These are phyloP conservation scores for Pachymerium ferrugineum DNA, from an alignment of 2,888 invertebrate genomes.

Conservation along the genomic window DNA sequence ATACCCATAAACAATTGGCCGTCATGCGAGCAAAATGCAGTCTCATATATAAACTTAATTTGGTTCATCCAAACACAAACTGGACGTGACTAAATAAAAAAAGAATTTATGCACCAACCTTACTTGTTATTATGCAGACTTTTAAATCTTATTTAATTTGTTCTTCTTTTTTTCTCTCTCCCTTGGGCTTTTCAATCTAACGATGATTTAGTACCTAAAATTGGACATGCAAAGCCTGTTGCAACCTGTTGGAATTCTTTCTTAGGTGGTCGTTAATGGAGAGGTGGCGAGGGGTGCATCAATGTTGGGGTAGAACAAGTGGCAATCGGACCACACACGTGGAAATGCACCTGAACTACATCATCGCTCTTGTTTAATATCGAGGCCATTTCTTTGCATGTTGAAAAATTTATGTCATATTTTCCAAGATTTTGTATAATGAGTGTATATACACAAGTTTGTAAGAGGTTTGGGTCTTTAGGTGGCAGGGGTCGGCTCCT, in stretches of 20 bases:
- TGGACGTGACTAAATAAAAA: too few relatives aligned
- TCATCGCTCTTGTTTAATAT: too few relatives aligned
- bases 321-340: constrained; percentile 16
- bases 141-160: constrained; percentile 16
- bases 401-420: too few relatives aligned
- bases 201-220: constrained; percentile 1
- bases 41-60: too few relatives aligned
- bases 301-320: constrained; percentile 9
- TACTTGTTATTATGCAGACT: neutral
- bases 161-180: neutral
- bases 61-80: neutral
- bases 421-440: too few relatives aligned
- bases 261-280: neutral
- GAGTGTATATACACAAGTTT: neutral
- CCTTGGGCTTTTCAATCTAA: constrained; percentile 16
- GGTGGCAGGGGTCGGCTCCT: constrained; percentile 1
- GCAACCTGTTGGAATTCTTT: constrained; percentile 27
- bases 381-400: neutral
- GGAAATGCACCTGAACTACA: neutral
- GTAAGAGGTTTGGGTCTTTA: neutral
- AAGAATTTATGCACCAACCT: neutral
- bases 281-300: neutral
- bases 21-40: too few relatives aligned
- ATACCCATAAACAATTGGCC: too few relatives aligned
- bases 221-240: constrained; percentile 20